Percentiles rank a stretch among this genome's conserved stretches.
Evolutionary conservation across 2,888 invertebrate species (phyloP).

Genomic region (Hypena proboscidalis): DNA sequence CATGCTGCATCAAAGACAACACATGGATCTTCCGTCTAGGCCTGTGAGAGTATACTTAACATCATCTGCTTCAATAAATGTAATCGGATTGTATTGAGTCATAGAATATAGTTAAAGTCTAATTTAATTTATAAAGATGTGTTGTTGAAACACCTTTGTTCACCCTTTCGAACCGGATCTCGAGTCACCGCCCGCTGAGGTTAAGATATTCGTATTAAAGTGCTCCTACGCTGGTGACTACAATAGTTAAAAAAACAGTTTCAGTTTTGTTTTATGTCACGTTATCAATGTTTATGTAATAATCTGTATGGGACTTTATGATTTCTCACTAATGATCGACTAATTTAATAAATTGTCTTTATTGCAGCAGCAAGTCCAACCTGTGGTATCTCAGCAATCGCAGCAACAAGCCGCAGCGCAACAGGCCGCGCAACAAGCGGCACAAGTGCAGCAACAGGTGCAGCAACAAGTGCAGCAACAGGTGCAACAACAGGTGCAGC

Average conservation of each 20-base stretch:
- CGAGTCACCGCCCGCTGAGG: no score
- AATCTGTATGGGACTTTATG: no score
- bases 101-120: no score
- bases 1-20: conserved; percentile 92
- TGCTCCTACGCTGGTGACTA: no score
- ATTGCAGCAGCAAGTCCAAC: conserved; percentile 36
- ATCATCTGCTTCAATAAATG: not conserved
- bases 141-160: no score
- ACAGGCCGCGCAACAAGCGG: conserved; percentile 51
- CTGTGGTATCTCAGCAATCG: conserved; percentile 69
- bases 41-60: conserved; percentile 53
- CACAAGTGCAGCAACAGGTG: conserved; percentile 49
- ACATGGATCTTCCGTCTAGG: conserved; percentile 88
- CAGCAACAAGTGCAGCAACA: conserved; percentile 66
- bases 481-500: conserved; percentile 63
- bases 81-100: no score
- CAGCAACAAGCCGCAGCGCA: conserved; percentile 63
- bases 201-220: no score
- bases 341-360: not conserved
- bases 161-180: no score
- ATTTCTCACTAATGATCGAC: not conserved
- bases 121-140: no score
- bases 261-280: no score
- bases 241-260: no score
- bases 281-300: no score